Evolutionary conservation across 2,797 vertebrate genomes (phyloP), one percentile per base, ranked within the genome.

Genomic region (Danio kyathit): DNA sequence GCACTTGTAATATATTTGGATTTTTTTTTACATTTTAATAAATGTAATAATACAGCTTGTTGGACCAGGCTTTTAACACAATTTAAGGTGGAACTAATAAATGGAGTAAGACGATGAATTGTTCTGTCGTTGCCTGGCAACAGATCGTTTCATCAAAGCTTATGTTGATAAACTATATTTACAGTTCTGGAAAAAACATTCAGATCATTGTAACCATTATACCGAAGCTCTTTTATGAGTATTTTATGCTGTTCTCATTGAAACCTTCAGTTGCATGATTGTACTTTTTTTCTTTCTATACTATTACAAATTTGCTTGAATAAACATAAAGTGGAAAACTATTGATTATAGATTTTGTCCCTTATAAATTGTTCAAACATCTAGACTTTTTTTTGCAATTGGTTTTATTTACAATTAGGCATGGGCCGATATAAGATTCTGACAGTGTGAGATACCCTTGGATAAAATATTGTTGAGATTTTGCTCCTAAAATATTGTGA

Each of bases 61-160:
- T 57, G 44, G 7, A 38, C 52, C 13, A 67, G 67, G 64, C n/a
- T 13, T 14, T 41, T 13, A 1, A 70, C 41, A 59, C 19, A 1
- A 51, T 78, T 78, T 69, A 51, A 79, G 43, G 65, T 60, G 56
- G 16, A 70, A 79, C 12, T 16, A 13, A 49, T 40, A 40, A 69
- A 19, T 69, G 1, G 2, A 57, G n/a, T 11, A 5, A 48, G 5
- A 69, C 7, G 0, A 3, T 1, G 40, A 48, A 48, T 66, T 56
- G 8, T 41, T 41, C 64, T 14, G 16, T 44, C 4, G 63, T 78
- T 78, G 51, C 56, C 21, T 40, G 54, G 56, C 65, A 79, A 79
- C 76, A 60, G 43, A 44, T 74, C 49, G 61, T 7, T 10, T 48
- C 5, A 74, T 59, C 43, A 60, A 60, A 77, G n/a, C 49, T 29